These are phyloP conservation scores for Heliconius cydno DNA, from an alignment of 2,888 invertebrate species.

Conservation along the genomic window DNA sequence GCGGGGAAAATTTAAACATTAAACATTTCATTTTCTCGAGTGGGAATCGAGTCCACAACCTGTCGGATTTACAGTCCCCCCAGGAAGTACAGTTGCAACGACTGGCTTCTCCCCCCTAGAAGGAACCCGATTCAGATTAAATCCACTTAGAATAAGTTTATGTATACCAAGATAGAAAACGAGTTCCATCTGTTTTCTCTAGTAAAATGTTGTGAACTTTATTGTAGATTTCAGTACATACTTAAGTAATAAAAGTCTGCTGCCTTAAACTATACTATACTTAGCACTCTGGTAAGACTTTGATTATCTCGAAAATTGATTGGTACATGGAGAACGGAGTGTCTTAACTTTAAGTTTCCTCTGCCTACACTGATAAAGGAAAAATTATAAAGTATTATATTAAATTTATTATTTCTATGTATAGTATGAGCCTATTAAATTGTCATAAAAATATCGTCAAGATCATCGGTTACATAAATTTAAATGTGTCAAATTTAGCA, in stretches of 20 bases:
- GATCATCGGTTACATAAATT: constrained; percentile 18
- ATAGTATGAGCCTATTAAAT: constrained; percentile 8
- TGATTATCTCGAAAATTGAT: background rate
- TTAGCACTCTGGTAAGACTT: no score
- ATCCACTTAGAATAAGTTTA: no score
- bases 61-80: background rate
- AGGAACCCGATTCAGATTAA: no score
- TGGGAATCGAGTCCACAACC: background rate
- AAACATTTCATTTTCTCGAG: background rate
- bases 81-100: rapidly evolving
- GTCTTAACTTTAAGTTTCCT: background rate
- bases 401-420: no score
- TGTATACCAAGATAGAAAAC: no score
- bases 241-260: no score
- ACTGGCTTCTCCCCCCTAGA: no score
- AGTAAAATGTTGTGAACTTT: no score
- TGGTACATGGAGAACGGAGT: background rate
- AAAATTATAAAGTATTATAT: no score
- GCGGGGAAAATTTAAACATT: background rate
- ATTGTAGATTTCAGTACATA: no score
- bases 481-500: constrained; percentile 13
- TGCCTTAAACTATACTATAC: no score
- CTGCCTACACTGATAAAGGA: background rate
- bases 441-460: constrained; percentile 26
- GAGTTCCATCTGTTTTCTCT: no score